Evolutionary conservation across 2,113 vertebrate genomes (phyloP).

Genomic region (Platycercus adscitus): DNA sequence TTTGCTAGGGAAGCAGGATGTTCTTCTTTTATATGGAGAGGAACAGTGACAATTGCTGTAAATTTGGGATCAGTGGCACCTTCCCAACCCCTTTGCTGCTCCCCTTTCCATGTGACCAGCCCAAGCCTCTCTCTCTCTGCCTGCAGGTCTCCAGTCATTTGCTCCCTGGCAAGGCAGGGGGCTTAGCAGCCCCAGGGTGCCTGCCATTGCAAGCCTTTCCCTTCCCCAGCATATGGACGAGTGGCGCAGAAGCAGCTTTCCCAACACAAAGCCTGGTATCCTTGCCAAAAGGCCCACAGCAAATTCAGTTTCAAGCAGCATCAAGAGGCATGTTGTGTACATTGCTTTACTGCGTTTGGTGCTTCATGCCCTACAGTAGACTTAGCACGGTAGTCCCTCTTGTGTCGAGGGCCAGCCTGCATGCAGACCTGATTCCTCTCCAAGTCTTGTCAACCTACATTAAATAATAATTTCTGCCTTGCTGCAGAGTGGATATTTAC

Average conservation of each 20-base stretch:
- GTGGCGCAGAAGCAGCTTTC: not conserved
- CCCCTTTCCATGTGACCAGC: not conserved
- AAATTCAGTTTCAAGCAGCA: not conserved
- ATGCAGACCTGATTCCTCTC: not conserved
- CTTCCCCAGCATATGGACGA: not conserved
- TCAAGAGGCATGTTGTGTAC: not conserved
- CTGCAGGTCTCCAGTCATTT: rapidly evolving
- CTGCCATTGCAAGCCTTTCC: not conserved
- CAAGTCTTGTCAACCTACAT: not conserved
- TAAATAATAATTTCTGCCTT: not conserved
- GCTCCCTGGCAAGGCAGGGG: not conserved
- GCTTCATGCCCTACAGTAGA: not conserved
- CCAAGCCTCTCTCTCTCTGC: not conserved
- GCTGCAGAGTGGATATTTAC: not conserved
- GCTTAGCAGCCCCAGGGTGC: not conserved
- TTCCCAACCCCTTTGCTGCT: not conserved
- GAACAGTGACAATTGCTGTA: not conserved
- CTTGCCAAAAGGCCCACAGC: not conserved
- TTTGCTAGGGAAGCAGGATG: not conserved
- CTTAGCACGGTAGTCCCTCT: not conserved
- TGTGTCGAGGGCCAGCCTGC: not conserved
- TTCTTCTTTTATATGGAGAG: not conserved
- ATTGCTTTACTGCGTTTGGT: not conserved
- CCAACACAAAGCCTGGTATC: not conserved
- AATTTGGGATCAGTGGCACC: not conserved